These are phyloP conservation scores for Lycocerus yunnanus DNA, from an alignment of 2,888 invertebrate genomes.

Conservation along the genomic window DNA sequence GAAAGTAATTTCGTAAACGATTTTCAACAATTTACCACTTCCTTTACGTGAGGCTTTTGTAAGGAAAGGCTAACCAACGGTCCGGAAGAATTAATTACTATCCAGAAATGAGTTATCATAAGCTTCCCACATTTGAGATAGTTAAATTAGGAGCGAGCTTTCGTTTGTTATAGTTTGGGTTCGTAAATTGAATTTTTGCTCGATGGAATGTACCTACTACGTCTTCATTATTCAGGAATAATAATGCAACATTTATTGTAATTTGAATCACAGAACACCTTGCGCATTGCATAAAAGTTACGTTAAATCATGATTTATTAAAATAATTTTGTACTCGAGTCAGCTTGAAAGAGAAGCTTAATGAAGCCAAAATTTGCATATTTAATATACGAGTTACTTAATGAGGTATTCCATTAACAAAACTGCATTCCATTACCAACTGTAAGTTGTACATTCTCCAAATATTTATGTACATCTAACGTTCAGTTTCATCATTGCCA, in stretches of 20 bases:
- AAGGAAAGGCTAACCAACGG: background rate
- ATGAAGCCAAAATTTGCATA: background rate
- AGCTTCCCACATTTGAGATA: background rate
- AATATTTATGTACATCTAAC: background rate
- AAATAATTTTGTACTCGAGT: background rate
- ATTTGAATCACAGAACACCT: background rate
- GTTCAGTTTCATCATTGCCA: background rate
- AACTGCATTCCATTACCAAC: background rate
- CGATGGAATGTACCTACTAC: background rate
- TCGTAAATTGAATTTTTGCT: background rate
- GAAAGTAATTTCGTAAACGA: background rate
- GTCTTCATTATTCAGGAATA: background rate
- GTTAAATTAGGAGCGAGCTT: background rate
- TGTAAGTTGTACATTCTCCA: background rate
- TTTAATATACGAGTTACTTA: conserved; percentile 1
- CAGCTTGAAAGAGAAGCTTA: background rate
- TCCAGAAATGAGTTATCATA: conserved; percentile 2
- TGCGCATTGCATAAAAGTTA: background rate
- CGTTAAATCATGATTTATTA: background rate
- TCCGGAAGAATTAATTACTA: conserved; percentile 7
- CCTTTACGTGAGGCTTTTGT: background rate
- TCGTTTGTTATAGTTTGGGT: background rate
- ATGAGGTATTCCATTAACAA: conserved; percentile 3
- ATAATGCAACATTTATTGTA: background rate
- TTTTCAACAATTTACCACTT: conserved; percentile 1